Evolutionary conservation across 2,797 vertebrate genomes (phyloP).

Genomic region (Rhinoraja longicauda): DNA sequence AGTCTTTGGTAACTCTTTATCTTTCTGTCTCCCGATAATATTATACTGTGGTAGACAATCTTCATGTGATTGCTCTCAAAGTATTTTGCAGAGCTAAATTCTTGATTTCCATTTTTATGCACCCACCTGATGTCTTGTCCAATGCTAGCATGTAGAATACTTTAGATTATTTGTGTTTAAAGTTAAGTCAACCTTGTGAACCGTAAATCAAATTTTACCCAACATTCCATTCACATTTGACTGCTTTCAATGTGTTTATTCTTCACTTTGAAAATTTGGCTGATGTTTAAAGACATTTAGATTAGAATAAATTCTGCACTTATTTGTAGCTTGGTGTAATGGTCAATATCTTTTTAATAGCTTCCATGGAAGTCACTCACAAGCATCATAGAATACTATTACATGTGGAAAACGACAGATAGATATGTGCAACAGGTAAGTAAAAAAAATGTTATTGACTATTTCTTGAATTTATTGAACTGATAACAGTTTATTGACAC

Average conservation of each 20-base stretch:
- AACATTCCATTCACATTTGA: neutral
- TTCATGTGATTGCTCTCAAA: neutral
- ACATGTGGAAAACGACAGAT: slow-evolving; percentile 85
- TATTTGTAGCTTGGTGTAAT: slow-evolving; percentile 35
- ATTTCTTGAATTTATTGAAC: neutral
- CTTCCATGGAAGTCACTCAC: slow-evolving; percentile 76
- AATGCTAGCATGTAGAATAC: neutral
- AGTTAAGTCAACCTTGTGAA: neutral
- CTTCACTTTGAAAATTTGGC: neutral
- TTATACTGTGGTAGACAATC: neutral
- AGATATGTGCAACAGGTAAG: slow-evolving; percentile 82
- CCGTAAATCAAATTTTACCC: neutral
- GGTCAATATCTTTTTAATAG: slow-evolving; percentile 56
- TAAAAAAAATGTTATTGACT: slow-evolving; percentile 46
- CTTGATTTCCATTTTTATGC: too few species aligned
- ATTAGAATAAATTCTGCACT: neutral
- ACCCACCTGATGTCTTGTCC: neutral
- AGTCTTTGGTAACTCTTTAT: neutral
- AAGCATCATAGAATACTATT: slow-evolving; percentile 83
- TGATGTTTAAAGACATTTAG: neutral
- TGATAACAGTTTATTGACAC: neutral
- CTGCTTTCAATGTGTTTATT: neutral
- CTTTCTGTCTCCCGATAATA: neutral
- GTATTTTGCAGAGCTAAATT: neutral
- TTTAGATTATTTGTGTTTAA: neutral